Conservation (phyloP, 2,888 invertebrate genomes). For the Antitype chi region DNA sequence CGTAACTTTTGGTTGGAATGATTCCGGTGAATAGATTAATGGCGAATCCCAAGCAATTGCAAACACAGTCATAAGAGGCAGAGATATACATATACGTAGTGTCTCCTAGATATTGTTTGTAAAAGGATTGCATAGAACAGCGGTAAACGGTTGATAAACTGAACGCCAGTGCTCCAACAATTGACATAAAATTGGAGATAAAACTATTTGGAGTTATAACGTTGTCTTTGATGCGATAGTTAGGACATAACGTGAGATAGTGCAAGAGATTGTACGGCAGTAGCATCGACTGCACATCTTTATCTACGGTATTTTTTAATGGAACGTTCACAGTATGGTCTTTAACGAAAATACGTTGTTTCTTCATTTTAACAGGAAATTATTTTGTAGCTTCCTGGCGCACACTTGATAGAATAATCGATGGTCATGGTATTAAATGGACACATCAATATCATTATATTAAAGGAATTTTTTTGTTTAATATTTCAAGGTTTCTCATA, state of each 20-base stretch:
- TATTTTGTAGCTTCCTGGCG: too few species aligned
- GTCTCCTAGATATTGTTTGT: conserved; percentile 4
- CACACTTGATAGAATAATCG: neutral
- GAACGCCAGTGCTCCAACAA: conserved; percentile 1
- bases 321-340: neutral
- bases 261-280: conserved; percentile 12
- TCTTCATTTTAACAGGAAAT: neutral
- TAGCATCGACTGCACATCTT: conserved; percentile 28
- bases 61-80: conserved; percentile 1
- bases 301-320: conserved; percentile 11
- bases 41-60: neutral
- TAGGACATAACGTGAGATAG: conserved; percentile 20
- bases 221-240: conserved; percentile 19
- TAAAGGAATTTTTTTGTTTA: neutral
- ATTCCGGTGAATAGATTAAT: neutral
- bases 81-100: neutral
- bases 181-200: neutral
- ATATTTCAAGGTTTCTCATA: neutral
- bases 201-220: conserved; percentile 10
- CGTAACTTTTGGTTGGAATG: neutral
- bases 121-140: neutral
- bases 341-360: neutral
- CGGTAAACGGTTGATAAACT: neutral
- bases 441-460: neutral
- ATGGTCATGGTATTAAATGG: neutral